A percentile compares a stretch with the other conserved stretches of the same genome.
phyloP scores from a whole-genome alignment of 1,140 invertebrate genomes.

The Papilio helenus region DNA sequence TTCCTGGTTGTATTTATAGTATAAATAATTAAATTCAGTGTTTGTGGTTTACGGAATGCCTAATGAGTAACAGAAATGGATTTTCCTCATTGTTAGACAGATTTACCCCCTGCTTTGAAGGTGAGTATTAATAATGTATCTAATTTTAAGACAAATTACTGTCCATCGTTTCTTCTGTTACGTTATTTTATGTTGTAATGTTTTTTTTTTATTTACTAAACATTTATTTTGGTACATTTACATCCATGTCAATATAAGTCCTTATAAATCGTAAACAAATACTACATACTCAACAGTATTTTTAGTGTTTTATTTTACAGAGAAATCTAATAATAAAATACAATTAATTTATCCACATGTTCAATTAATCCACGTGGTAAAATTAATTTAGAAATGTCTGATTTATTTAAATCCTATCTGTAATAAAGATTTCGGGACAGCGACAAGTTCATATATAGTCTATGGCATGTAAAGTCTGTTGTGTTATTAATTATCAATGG shows the following conservation, averaged over 20 bases:
- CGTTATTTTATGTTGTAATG: neutral
- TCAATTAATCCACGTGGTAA: neutral
- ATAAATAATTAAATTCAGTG: conserved; percentile 27
- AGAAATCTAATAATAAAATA: neutral
- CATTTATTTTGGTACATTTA: neutral
- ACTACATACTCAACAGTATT: neutral
- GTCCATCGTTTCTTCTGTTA: neutral
- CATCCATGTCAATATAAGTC: neutral
- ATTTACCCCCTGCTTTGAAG: conserved; percentile 60
- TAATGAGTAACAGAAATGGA: conserved; percentile 48
- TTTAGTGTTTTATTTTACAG: neutral
- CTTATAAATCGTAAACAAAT: neutral
- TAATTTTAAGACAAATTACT: conserved; percentile 9
- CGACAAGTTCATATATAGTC: no score
- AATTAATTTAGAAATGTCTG: neutral
- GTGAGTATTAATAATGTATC: conserved; percentile 45
- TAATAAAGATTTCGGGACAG: no score
- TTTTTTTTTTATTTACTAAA: neutral
- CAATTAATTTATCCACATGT: neutral
- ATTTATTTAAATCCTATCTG: no score
- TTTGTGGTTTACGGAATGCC: conserved; percentile 9
- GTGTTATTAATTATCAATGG: no score
- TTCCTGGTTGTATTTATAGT: conserved; percentile 5
- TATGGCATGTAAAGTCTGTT: no score
- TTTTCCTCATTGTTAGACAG: conserved; percentile 46